Evolutionary conservation across 2,888 invertebrate species (phyloP), one percentile per base, ranked within the genome.

Genomic region (Ichneumoninae sp.): DNA sequence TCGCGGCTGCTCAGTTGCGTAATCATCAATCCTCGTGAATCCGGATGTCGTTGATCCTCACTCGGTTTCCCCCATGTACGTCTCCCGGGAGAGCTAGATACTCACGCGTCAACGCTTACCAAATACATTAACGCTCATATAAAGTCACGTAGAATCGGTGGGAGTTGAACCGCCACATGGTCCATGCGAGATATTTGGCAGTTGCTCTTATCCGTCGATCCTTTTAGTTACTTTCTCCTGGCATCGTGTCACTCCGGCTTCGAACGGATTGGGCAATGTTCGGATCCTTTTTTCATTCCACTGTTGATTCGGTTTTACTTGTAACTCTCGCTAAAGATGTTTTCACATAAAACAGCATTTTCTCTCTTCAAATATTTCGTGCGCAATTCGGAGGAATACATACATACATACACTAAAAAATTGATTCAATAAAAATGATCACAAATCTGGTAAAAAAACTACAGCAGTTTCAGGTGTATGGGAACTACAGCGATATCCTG

Each of bases 101-200:
- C 13, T 44, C 40, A 33, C 33, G 68, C 77, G 68, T 57, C 77
- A 40, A 68, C 19, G 68, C 54, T 57, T 57, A 16, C 26, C 16
- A 40, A 68, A 68, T 47, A 30, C 68, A 68, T 77, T 68, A 44
- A 40, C 50, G 52, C 16, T 22, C 30, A 26, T 47, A 19, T 33
- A 26, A 44, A 1, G 68, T 76, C 57, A 26, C 68, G n/a, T 22
- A 36, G n/a, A n/a, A 68, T 66, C 44, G n/a, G 57, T 60, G 60
- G 26, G 22, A 30, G 47, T n/a, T 44, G 16, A 73, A 54, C 22
- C 8, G 8, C 44, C 60, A 4, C 44, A 44, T 5, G n/a, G 44
- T 10, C 40, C n/a, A 30, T 50, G 19, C 57, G 22, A 10, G 44
- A 7, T 10, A 30, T n/a, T 63, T 47, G 30, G 63, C 30, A 44